Evolutionary conservation across 2,888 invertebrate genomes (phyloP), one percentile per base, ranked within the genome.

Genomic region (Catocala nupta): DNA sequence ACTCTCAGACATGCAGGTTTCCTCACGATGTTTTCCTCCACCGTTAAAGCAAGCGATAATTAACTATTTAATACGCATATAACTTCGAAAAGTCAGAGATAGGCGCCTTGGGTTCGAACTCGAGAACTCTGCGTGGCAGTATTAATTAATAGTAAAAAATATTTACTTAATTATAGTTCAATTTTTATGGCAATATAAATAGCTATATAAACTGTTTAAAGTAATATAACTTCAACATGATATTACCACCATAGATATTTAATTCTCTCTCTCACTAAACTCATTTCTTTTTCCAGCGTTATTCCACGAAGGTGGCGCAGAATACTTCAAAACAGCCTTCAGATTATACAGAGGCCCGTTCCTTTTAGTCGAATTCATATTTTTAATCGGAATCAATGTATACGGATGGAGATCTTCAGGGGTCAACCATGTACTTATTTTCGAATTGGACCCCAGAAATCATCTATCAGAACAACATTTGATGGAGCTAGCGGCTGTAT

Each of bases 331-430:
- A 89, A 97, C 98, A 53, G 98, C 98, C 5, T 97, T 99, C 82
- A 96, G 98, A 64, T 95, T 99, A 43, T 99, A 99, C 90, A 95
- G 99, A 56, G 99, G 98, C 0, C 98, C 99, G 4, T 96, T 99
- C 76, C 96, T 99, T 7, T 95, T 99, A 65, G 97, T 99, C 39
- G 96, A 98, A 82, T 98, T 99, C 85, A 96, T 99, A 82, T 99
- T 99, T 87, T 94, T 99, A 43, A 98, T 99, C 91, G 99, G 99
- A 34, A 97, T 99, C 55, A 99, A 99, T 85, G 98, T 99, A 0
- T 99, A 99, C 87, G 99, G 99, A 6, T 99, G 99, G 99, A 95
- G 99, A 5, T 98, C 98, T 0, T 98, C 99, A 0, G 99, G 99
- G 4, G 99, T 99, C 11, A 99, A 99, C 93, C 99, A 99, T 87